Percentiles rank a stretch among this genome's conserved stretches.
Evolutionary conservation across 2,888 invertebrate species (phyloP).

Genomic region (Aproaerema taeniolella): DNA sequence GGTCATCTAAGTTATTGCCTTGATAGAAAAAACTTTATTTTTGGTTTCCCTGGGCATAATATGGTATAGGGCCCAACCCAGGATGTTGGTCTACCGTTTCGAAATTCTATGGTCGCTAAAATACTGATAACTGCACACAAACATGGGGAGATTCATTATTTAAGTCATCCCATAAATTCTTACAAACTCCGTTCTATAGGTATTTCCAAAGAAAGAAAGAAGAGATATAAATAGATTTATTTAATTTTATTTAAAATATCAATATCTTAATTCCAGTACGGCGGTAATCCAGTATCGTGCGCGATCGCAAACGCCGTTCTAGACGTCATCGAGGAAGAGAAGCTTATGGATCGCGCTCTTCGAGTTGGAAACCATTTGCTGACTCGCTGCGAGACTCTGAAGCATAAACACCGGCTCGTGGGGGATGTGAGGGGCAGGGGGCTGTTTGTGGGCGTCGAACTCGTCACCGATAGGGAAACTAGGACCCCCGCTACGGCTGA

Average conservation of each 20-base stretch:
- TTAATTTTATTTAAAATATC: not conserved
- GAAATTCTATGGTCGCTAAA: too few species aligned
- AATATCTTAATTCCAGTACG: slow-evolving; percentile 81
- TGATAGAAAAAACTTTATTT: too few species aligned
- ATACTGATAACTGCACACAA: too few species aligned
- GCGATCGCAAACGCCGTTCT: slow-evolving; percentile 97
- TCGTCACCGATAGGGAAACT: slow-evolving; percentile 86
- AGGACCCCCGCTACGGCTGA: slow-evolving; percentile 90
- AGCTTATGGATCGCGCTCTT: slow-evolving; percentile 88
- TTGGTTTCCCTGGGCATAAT: too few species aligned
- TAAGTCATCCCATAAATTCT: too few species aligned
- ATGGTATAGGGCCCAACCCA: too few species aligned
- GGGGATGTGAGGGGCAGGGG: slow-evolving; percentile 95
- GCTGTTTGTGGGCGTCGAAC: slow-evolving; percentile 95
- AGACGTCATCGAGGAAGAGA: slow-evolving; percentile 93
- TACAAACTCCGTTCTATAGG: too few species aligned
- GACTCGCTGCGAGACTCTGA: slow-evolving; percentile 80
- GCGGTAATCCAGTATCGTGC: slow-evolving; percentile 99
- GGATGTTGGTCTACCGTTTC: too few species aligned
- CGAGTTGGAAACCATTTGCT: slow-evolving; percentile 89
- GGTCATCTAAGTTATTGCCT: too few species aligned
- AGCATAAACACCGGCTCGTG: slow-evolving; percentile 85
- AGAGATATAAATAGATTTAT: too few species aligned
- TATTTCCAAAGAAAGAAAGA: too few species aligned
- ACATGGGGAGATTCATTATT: too few species aligned